These are phyloP conservation scores for Melikaiella ostensackeni DNA, from an alignment of 2,888 invertebrate species.

Conservation along the genomic window DNA sequence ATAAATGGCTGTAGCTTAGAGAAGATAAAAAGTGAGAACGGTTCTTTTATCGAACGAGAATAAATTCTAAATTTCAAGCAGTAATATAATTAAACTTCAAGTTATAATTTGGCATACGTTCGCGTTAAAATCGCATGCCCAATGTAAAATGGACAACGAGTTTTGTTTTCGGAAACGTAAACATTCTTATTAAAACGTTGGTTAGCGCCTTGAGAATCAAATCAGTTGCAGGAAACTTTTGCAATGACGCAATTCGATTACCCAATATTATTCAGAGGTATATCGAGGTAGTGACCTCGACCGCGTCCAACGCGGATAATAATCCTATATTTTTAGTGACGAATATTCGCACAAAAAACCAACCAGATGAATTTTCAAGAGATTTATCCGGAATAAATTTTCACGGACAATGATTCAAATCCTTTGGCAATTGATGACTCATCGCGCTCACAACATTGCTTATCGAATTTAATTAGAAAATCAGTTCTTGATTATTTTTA, in stretches of 20 bases:
- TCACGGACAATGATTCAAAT: not conserved
- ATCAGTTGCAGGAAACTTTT: slow-evolving; percentile 37
- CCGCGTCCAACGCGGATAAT: slow-evolving; percentile 31
- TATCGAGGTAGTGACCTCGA: slow-evolving; percentile 36
- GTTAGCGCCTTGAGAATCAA: slow-evolving; percentile 42
- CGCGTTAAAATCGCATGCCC: not conserved
- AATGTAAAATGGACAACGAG: slow-evolving; percentile 14
- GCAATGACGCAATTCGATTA: slow-evolving; percentile 44
- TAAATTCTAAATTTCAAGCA: not conserved
- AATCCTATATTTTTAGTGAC: slow-evolving; percentile 42
- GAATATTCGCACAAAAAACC: not conserved
- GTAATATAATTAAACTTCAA: not conserved
- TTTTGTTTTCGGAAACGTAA: not conserved
- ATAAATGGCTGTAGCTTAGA: not conserved
- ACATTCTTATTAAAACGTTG: not conserved
- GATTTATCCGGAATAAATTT: not conserved
- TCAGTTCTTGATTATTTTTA: slow-evolving; percentile 18
- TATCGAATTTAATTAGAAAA: not conserved
- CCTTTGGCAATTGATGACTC: not conserved
- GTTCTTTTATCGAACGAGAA: no score
- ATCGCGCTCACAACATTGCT: not conserved
- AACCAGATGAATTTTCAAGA: not conserved
- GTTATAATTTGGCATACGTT: not conserved
- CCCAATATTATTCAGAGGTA: slow-evolving; percentile 26
- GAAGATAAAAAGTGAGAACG: not conserved